Percentiles rank a stretch among this genome's conserved stretches.
Conservation (phyloP, 2,797 vertebrate genomes). For the Dryobates pubescens region DNA sequence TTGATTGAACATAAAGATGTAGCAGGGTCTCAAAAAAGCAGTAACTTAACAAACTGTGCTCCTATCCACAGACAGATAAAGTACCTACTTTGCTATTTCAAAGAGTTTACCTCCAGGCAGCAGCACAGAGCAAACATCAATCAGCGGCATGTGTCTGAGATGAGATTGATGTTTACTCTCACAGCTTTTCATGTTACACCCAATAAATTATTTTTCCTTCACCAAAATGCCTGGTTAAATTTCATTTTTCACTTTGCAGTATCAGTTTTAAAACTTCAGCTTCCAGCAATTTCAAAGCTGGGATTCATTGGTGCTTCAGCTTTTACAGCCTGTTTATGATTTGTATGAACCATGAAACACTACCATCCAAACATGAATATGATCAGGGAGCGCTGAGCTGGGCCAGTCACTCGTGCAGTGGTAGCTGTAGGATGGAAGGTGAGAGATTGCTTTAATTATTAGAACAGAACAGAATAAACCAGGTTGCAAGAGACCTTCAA, state of each 20-base stretch:
- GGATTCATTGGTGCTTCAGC: constrained; percentile 38
- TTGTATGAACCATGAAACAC: constrained; percentile 58
- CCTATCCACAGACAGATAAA: constrained; percentile 73
- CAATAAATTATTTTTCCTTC: constrained; percentile 78
- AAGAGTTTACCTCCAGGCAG: constrained; percentile 70
- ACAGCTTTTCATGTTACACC: constrained; percentile 70
- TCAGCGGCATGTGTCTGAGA: constrained; percentile 71
- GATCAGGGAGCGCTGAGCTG: neutral
- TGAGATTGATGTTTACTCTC: constrained; percentile 75
- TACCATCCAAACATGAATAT: neutral
- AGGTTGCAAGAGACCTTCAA: too few relatives aligned
- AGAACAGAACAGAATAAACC: too few relatives aligned
- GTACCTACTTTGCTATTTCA: constrained; percentile 76
- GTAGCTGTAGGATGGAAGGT: constrained; percentile 53
- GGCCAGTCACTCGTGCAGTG: neutral
- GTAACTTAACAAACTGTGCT: constrained; percentile 73
- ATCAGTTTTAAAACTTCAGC: constrained; percentile 73
- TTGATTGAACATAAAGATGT: constrained; percentile 79
- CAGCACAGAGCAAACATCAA: constrained; percentile 66
- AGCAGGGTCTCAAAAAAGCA: constrained; percentile 72
- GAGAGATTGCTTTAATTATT: constrained; percentile 66
- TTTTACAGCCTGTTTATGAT: constrained; percentile 61
- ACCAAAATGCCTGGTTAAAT: constrained; percentile 76
- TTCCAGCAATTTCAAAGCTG: constrained; percentile 67
- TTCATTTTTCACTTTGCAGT: constrained; percentile 77